These are phyloP conservation scores for Aphaenogaster rudis DNA, from an alignment of 1,140 invertebrate species.

Conservation along the genomic window DNA sequence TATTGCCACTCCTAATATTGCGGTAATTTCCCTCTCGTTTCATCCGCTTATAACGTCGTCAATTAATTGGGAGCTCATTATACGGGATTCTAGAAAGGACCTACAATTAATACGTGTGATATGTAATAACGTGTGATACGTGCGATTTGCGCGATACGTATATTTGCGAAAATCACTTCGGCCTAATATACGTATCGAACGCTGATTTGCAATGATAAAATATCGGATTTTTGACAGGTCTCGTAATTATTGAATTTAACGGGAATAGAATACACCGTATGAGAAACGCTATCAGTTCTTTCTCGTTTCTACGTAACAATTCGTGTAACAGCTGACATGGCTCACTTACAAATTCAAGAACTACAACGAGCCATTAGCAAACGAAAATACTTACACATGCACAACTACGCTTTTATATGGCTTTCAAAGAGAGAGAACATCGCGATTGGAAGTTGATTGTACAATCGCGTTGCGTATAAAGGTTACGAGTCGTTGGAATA, in stretches of 20 bases:
- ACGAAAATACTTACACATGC: neutral
- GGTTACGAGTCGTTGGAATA: conserved; percentile 4
- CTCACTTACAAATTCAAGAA: conserved; percentile 27
- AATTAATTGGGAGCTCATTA: conserved; percentile 18
- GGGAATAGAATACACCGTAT: neutral
- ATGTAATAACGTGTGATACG: conserved; percentile 18
- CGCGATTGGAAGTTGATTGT: conserved; percentile 6
- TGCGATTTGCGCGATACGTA: neutral
- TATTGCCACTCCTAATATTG: neutral
- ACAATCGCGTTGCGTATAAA: neutral
- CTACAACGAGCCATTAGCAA: neutral
- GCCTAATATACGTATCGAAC: neutral
- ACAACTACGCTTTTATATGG: neutral
- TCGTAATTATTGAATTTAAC: conserved; percentile 1
- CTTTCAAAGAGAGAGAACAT: neutral
- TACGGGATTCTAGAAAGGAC: neutral
- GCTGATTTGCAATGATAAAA: conserved; percentile 6
- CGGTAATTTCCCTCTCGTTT: neutral
- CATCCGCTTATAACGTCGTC: neutral
- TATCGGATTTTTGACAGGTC: neutral
- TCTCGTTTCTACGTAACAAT: neutral
- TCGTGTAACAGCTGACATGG: neutral
- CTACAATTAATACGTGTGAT: conserved; percentile 2
- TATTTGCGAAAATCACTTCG: neutral
- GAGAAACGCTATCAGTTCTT: neutral